Evolutionary conservation across 2,113 vertebrate species (phyloP).

Genomic region (Protobothrops mucrosquamatus): DNA sequence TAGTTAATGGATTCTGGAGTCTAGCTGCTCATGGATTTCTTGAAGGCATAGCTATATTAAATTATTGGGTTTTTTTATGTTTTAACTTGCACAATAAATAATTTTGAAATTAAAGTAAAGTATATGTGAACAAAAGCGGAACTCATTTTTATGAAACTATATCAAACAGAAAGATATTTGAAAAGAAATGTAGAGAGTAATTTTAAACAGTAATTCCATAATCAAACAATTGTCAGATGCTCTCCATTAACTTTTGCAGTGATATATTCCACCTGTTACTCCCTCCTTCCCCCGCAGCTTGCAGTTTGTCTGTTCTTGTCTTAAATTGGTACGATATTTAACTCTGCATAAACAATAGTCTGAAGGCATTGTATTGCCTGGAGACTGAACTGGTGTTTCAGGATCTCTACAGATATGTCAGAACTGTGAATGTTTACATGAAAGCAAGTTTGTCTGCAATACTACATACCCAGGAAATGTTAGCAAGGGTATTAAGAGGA

Average conservation of each 20-base stretch:
- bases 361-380: neutral
- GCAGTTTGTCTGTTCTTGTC: neutral
- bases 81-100: neutral
- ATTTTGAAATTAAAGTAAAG: neutral
- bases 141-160: neutral
- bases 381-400: rapidly evolving
- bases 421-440: conserved; percentile 4
- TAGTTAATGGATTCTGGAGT: neutral
- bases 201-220: neutral
- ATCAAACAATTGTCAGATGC: neutral
- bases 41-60: neutral
- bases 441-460: neutral
- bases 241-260: neutral
- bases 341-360: neutral
- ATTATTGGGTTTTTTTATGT: neutral
- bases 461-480: neutral
- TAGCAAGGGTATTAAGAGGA: neutral
- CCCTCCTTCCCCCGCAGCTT: neutral
- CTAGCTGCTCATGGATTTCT: neutral
- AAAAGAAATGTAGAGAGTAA: neutral
- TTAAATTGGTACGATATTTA: neutral
- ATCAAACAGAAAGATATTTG: neutral
- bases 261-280: neutral
- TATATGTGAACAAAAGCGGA: neutral
- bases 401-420: neutral